These are phyloP conservation scores for Isaurus tuberculatus DNA, from an alignment of 92 coral and sea anemone species.

Conservation along the genomic window DNA sequence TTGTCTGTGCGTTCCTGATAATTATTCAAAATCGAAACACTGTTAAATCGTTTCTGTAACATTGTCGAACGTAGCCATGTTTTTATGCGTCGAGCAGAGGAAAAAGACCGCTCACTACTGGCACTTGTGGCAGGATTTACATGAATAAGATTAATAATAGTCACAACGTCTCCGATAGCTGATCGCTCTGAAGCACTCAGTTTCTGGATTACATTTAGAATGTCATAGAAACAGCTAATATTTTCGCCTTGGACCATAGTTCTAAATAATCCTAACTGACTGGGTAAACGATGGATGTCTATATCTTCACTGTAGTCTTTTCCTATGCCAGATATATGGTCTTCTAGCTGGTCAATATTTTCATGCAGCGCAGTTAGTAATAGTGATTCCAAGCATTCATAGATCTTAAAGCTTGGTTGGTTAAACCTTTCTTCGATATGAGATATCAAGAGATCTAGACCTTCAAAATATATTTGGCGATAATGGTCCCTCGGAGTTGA, in stretches of 20 bases:
- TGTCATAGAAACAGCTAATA: slow-evolving; percentile 51
- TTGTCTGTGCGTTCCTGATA: slow-evolving; percentile 4
- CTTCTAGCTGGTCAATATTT: slow-evolving; percentile 53
- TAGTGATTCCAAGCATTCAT: slow-evolving; percentile 55
- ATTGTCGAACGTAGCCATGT: slow-evolving; percentile 7
- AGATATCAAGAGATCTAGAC: slow-evolving; percentile 52
- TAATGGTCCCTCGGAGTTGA: slow-evolving; percentile 59
- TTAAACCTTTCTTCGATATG: slow-evolving; percentile 56
- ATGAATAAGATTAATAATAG: slow-evolving; percentile 55
- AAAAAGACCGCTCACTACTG: slow-evolving; percentile 60
- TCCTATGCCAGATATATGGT: slow-evolving; percentile 39
- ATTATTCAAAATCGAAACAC: not conserved
- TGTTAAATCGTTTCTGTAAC: slow-evolving; percentile 11
- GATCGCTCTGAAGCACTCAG: slow-evolving; percentile 40
- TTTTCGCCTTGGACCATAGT: slow-evolving; percentile 46
- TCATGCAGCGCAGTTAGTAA: slow-evolving; percentile 51
- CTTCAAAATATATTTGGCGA: slow-evolving; percentile 59
- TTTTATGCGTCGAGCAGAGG: slow-evolving; percentile 58
- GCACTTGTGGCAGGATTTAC: slow-evolving; percentile 69
- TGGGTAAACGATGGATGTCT: slow-evolving; percentile 25
- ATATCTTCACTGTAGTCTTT: slow-evolving; percentile 60
- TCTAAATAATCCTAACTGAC: slow-evolving; percentile 54
- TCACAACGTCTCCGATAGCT: slow-evolving; percentile 53
- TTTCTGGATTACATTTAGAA: slow-evolving; percentile 26
- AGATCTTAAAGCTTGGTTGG: slow-evolving; percentile 61